Base-by-base conservation (phyloP, 2,888 invertebrate genomes). In the Melinaea menophilus region DNA sequence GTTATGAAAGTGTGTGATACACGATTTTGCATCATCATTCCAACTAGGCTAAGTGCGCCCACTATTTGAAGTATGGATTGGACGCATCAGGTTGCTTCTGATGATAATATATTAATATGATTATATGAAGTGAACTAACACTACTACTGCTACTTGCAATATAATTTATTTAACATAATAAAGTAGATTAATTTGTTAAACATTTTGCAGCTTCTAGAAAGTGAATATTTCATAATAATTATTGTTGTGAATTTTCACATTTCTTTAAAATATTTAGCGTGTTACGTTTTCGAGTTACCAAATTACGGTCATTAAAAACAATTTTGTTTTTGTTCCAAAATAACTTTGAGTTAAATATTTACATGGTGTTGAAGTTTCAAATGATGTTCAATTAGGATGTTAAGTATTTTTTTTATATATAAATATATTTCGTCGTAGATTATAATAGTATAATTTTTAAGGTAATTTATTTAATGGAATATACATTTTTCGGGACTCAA, bases 1-100 rank as follows among this genome's bases (percentile, higher is more conserved):
- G 88, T 90, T 90, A 88, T 88, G 90, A 90, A 90, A 90, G 87
- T 85, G 84, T 85, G 82, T 82, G 81, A 85, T 88, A 85, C 84
- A 75, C 82, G 84, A 80, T 77, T 88, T 90, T 88, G 84, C 90
- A 84, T 85, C 90, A 89, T 80, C 81, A 76, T 72, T 79, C 80
- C 80, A 80, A 79, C 76, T 78, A 81, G 82, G 82, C 82, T 84
- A 81, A 77, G 75, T 77, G 74, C 73, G 71, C 73, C 76, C 76
- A 73, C 69, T 70, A 62, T 69, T 62, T 67, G 58, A 59, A 58
- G 56, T 55, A 55, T 59, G 55, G 37, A 46, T 60, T 54, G 59
- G 58, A 54, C 22, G 61, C 55, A 61, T 60, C 33, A 37, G 58
- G 55, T 60, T 63, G 55, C 45, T 55, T 46, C 22, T 22, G 22